These are phyloP conservation scores for Siderastrea radians DNA, from an alignment of 92 coral and sea anemone genomes.

Conservation along the genomic window DNA sequence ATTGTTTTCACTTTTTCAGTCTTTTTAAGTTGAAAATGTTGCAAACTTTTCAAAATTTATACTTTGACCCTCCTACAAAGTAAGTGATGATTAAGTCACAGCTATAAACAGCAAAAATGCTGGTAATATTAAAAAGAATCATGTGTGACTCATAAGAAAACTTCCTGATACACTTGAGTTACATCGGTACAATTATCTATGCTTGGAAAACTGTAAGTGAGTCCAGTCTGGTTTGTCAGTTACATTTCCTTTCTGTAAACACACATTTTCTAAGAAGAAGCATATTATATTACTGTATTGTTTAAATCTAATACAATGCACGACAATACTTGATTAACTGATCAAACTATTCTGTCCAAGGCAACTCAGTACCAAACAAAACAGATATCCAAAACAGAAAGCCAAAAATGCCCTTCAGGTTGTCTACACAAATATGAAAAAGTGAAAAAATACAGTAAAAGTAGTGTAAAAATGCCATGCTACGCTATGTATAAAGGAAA, in stretches of 20 bases:
- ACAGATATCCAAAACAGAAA: neutral
- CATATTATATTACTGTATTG: neutral
- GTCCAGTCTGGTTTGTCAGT: neutral
- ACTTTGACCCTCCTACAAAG: neutral
- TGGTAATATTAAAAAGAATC: neutral
- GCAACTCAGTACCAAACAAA: neutral
- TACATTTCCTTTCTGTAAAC: neutral
- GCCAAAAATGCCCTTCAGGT: too few relatives aligned
- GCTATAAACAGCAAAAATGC: neutral
- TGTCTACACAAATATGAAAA: too few relatives aligned
- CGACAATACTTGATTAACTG: neutral
- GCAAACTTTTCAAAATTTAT: neutral
- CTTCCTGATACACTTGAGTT: neutral
- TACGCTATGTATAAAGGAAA: too few relatives aligned
- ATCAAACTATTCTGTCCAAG: neutral
- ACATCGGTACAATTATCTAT: neutral
- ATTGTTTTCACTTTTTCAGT: neutral
- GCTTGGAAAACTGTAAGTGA: neutral
- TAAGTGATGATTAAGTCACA: neutral
- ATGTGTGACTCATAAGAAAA: neutral
- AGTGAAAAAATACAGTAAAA: too few relatives aligned
- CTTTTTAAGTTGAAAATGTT: neutral
- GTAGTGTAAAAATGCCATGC: too few relatives aligned
- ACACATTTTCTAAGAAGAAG: neutral
- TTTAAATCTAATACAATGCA: too few relatives aligned